Evolutionary conservation across 1,140 invertebrate species (phyloP).

Genomic region (Drosophila ambigua): DNA sequence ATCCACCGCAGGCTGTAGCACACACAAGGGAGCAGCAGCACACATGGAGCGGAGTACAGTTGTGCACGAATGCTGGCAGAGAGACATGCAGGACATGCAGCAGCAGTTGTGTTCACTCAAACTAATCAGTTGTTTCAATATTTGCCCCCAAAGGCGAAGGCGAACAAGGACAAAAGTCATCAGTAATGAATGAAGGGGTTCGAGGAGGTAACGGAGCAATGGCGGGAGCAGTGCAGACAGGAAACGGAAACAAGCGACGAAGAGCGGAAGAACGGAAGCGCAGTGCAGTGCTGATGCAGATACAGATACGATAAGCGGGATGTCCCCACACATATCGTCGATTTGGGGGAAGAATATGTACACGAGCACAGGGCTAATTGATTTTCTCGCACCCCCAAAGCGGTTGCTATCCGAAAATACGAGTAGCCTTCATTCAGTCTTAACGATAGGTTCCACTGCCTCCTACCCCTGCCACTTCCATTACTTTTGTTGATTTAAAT

Average conservation of each 20-base stretch:
- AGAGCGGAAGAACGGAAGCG: constrained; percentile 46
- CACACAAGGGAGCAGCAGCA: background rate
- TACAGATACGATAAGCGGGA: background rate
- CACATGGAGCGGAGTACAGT: background rate
- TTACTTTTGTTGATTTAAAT: constrained; percentile 63
- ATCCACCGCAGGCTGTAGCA: constrained; percentile 18
- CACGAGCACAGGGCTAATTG: constrained; percentile 57
- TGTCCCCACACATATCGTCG: constrained; percentile 14
- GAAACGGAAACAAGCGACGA: constrained; percentile 65
- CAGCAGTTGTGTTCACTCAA: constrained; percentile 54
- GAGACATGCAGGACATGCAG: constrained; percentile 26
- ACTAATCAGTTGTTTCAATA: constrained; percentile 81
- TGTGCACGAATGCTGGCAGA: no score
- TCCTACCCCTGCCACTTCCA: constrained; percentile 1
- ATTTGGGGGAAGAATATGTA: constrained; percentile 32
- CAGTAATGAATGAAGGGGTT: constrained; percentile 20
- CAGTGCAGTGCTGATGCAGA: constrained; percentile 30
- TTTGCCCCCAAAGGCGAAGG: constrained; percentile 48
- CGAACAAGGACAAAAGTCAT: constrained; percentile 59
- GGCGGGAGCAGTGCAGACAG: constrained; percentile 31
- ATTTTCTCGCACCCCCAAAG: constrained; percentile 62
- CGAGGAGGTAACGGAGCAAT: background rate
- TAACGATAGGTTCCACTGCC: background rate
- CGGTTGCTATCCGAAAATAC: no score
- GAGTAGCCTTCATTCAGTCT: constrained; percentile 9